These are phyloP conservation scores for Vidua macroura DNA, from an alignment of 2,113 vertebrate genomes.

Conservation along the genomic window DNA sequence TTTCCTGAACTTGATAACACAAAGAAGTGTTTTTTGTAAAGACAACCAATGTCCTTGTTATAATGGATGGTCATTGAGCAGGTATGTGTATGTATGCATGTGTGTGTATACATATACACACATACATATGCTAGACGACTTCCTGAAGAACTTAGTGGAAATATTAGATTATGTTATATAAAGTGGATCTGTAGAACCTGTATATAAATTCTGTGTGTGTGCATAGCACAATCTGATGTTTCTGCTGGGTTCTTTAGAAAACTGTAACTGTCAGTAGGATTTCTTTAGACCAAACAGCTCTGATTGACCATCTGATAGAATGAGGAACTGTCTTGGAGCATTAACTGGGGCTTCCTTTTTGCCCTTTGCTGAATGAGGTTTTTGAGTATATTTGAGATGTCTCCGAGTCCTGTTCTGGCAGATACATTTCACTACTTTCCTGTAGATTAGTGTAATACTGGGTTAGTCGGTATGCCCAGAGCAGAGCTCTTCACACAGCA, in stretches of 20 bases:
- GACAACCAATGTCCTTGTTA: neutral
- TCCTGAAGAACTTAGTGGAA: neutral
- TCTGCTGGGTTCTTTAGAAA: neutral
- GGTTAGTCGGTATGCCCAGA: neutral
- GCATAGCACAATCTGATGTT: neutral
- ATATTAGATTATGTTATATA: neutral
- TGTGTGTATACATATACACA: neutral
- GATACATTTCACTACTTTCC: neutral
- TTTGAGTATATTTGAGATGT: neutral
- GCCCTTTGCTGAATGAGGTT: neutral
- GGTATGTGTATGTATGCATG: neutral
- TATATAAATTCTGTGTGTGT: neutral
- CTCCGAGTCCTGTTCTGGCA: neutral
- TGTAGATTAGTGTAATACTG: neutral
- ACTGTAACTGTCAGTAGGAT: neutral
- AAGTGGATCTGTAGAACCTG: neutral
- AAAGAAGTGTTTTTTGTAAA: neutral
- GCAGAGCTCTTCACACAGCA: neutral
- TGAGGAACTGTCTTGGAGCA: neutral
- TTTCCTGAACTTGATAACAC: constrained; percentile 62
- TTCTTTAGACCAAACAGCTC: neutral
- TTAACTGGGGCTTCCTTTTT: neutral
- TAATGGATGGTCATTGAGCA: neutral
- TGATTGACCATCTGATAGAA: neutral
- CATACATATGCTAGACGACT: neutral